Base-by-base conservation (phyloP, 2,888 invertebrate genomes). In the Congeria kusceri region DNA sequence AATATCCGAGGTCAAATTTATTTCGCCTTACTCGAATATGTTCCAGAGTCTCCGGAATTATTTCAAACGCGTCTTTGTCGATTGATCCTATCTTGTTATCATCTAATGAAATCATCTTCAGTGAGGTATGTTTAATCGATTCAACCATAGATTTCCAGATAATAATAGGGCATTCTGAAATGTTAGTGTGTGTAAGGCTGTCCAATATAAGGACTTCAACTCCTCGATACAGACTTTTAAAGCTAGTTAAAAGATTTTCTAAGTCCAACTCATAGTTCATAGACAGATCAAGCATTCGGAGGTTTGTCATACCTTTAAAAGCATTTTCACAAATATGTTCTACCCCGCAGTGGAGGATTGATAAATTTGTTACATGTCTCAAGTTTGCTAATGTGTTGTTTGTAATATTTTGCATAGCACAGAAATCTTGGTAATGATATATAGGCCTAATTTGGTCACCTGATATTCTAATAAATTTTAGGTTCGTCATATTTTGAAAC, bases 281-380 rank as follows among this genome's bases (percentile, higher is more conserved):
- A 11, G 74, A 74, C 28, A 79, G 20, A 62, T 79, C 78, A 4
- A 79, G 56, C 29, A 39, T 61, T 32, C 66, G 25, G 1, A 79
- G 56, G 11, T 74, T 46, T 4, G 1, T 13, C 18, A 74, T 29
- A 7, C 44, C 23, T 11, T 0, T 5, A 58, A 79, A 79, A 1
- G 67, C 69, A 27, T 70, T 58, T 23, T 15, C 5, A 15, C 58
- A 28, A n/a, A 74, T 56, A 4, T 25, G 13, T 27, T 57, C 56
- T 5, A 79, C 18, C 15, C 49, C 66, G 47, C 78, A 79, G 29
- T 56, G 13, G n/a, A 32, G 18, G 4, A 79, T 62, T 9, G 23
- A 56, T 13, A 79, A 49, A 28, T 66, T 47, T 11, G 28, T 56
- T 3, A 79, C 23, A 11, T 47, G 23, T 4, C 32, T 7, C 23